Base-by-base conservation (phyloP, 2,113 vertebrate genomes). In the Eolophus roseicapilla region DNA sequence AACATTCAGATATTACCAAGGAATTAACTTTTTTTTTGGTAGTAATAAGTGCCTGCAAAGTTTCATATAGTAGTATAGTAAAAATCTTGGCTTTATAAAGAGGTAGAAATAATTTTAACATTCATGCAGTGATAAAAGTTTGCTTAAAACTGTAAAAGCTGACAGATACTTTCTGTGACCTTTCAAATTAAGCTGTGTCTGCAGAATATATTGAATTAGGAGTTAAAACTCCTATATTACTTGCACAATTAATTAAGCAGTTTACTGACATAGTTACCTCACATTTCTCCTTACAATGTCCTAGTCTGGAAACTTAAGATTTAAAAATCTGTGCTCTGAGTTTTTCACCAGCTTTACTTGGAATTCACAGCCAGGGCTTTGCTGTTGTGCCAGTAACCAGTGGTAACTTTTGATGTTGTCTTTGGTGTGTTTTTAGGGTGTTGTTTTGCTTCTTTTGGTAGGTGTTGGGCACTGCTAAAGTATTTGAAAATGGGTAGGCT, bases 121-220 rank as follows among this genome's bases (percentile, higher is more conserved):
- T 93, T 88, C 1, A 2, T 85, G 55, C 55, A n/a, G 25, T 64
- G 53, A 60, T 78, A 43, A 82, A 74, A 71, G 19, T 69, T 82
- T 73, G 49, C 63, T 95, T 35, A 29, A 62, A 88, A 39, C 29
- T 60, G 4, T 68, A 62, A 60, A 13, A 88, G 37, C 44, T 76
- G 33, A 25, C 35, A 82, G 25, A 46, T 49, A 7, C 41, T 97
- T 82, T 82, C n/a, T 78, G 44, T 95, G 73, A 81, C 59, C 88
- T 93, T 93, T 93, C 27, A 86, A 71, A 90, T 78, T 69, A 68
- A 74, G n/a, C 57, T 75, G n/a, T 50, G 47, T 76, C 59, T 93
- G 67, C 63, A 83, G 55, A 87, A 55, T 53, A 55, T 57, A n/a
- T 74, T 3, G 3, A 80, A 16, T 71, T 86, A 88, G 31, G 47